Percentiles rank a stretch among this genome's conserved stretches.
Evolutionary conservation across 2,797 vertebrate genomes (phyloP).

Genomic region (Aulostomus chinensis): DNA sequence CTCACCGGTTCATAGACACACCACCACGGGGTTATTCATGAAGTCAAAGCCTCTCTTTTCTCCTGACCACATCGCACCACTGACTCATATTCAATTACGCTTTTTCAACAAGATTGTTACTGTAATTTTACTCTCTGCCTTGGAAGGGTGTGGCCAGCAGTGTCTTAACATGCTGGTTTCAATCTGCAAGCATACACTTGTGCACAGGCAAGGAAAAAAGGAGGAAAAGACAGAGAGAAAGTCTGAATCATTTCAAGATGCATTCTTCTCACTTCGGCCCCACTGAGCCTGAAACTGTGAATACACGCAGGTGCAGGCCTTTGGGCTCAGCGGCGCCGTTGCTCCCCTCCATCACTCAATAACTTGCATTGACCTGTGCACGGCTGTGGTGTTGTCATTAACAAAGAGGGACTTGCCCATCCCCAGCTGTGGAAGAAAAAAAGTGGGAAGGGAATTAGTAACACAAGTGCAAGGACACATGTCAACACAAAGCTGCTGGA

Average conservation of each 20-base stretch:
- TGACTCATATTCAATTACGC: conserved; percentile 5
- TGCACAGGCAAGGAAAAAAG: conserved; percentile 7
- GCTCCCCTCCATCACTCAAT: conserved; percentile 19
- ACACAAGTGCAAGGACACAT: no score
- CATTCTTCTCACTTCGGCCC: not conserved
- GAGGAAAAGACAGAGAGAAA: conserved; percentile 6
- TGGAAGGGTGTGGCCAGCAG: conserved; percentile 46
- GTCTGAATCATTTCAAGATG: not conserved
- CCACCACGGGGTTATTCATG: conserved; percentile 11
- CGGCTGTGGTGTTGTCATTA: conserved; percentile 56
- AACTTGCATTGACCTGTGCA: conserved; percentile 24
- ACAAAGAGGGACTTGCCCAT: conserved; percentile 64
- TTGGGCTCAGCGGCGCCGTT: not conserved
- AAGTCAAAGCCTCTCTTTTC: conserved; percentile 25
- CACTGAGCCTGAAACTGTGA: not conserved
- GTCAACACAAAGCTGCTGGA: no score
- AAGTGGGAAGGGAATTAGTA: no score
- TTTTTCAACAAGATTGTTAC: conserved; percentile 23
- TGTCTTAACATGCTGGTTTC: conserved; percentile 53
- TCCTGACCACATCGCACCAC: conserved; percentile 12
- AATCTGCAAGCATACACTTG: conserved; percentile 45
- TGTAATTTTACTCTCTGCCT: conserved; percentile 3
- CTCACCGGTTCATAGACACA: conserved; percentile 45
- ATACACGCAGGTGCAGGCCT: not conserved
- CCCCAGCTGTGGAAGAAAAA: conserved; percentile 59